Conservation (phyloP, 2,113 vertebrate genomes). For the Ahaetulla prasina region DNA sequence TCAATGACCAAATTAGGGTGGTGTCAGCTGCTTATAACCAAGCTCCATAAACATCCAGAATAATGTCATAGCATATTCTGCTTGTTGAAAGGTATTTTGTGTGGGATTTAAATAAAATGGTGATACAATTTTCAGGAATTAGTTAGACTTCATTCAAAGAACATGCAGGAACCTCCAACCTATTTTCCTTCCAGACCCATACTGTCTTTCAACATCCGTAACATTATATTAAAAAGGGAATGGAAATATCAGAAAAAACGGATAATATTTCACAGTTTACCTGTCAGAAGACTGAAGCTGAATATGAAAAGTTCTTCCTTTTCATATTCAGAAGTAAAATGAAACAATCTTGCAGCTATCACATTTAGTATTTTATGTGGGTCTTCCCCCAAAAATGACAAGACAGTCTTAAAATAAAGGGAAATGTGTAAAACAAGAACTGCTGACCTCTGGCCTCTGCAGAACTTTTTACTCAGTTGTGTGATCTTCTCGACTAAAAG, state of each 20-base stretch:
- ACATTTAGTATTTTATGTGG: not conserved
- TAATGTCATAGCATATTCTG: not conserved
- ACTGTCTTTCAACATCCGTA: not conserved
- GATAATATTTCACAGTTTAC: not conserved
- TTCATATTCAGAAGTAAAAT: not conserved
- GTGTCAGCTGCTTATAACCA: not conserved
- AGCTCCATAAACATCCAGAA: no score
- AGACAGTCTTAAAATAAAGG: not conserved
- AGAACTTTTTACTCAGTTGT: not conserved
- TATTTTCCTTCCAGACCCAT: not conserved
- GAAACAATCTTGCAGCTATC: not conserved
- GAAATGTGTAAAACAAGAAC: not conserved
- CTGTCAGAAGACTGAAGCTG: not conserved
- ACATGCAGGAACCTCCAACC: not conserved
- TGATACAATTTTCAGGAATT: not conserved
- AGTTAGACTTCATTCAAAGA: not conserved
- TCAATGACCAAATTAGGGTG: not conserved
- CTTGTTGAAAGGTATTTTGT: not conserved
- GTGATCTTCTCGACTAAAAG: not conserved
- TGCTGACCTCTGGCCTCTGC: not conserved
- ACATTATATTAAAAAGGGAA: not conserved
- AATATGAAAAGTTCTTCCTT: not conserved
- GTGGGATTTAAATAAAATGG: not conserved
- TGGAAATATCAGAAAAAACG: not conserved
- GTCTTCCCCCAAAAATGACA: not conserved